Evolutionary conservation across 1,140 invertebrate species (phyloP), one percentile per base, ranked within the genome.

Genomic region (Theocolax elegans): DNA sequence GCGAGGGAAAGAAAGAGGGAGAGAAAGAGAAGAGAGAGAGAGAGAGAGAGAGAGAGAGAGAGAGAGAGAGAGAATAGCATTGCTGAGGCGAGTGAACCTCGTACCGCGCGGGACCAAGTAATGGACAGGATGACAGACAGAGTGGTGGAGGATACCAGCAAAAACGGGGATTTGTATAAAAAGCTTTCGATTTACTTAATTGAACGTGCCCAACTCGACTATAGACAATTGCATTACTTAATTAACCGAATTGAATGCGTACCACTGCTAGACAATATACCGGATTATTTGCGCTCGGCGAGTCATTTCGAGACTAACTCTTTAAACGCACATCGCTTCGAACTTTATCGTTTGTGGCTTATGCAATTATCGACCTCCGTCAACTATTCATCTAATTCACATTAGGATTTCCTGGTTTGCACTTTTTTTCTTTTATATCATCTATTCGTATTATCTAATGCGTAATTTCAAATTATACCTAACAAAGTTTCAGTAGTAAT

Each of bases 171-270:
- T 44, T 48, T 46, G 42, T 27, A 53, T 49, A 67, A 64, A 58
- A 65, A 63, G 60, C 56, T 69, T 63, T 68, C 31, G 10, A 42
- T 67, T 31, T 67, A 59, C 49, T 64, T 60, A 66, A 25, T 13
- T 38, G 13, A 58, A 62, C 25, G 25, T 42, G 29, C 64, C 25
- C 46, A 9, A 56, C 29, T 35, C 29, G 17, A 19, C 53, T 35
- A 35, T 35, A 9, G 53, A 56, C 38, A 56, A 56, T 56, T 56
- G 13, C 29, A 35, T 56, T 35, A 56, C n/a, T 19, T 56, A 31
- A 56, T 27, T 51, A 51, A 60, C 25, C 25, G 3, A 44, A 60
- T 60, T 42, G 53, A 29, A 35, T 17, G 35, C 53, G n/a, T n/a
- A n/a, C n/a, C 21, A 60, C 8, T 38, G 13, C 48, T 17, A 44